Percentiles rank a stretch among this genome's conserved stretches.
phyloP scores from a whole-genome alignment of 2,113 vertebrate genomes.

The Bagarius yarrelli region DNA sequence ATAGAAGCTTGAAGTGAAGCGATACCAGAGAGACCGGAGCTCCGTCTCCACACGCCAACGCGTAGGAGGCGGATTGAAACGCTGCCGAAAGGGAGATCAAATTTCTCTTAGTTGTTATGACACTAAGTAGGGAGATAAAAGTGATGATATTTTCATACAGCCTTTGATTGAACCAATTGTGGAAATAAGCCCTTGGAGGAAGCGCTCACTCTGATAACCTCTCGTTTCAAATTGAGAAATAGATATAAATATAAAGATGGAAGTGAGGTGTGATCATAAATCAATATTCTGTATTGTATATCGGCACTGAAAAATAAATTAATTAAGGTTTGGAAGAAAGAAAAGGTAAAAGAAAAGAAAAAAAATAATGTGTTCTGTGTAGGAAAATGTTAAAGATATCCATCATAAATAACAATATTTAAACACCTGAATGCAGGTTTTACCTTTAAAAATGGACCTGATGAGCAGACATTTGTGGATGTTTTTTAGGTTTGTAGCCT shows the following conservation, averaged over 20 bases:
- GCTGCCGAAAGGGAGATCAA: background rate
- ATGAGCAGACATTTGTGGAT: background rate
- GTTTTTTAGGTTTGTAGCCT: background rate
- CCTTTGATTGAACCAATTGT: slow-evolving; percentile 45
- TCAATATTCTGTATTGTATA: background rate
- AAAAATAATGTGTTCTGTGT: no score
- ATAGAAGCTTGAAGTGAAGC: slow-evolving; percentile 10
- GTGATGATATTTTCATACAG: slow-evolving; percentile 24
- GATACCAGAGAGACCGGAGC: background rate
- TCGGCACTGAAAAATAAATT: background rate
- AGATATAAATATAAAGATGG: slow-evolving; percentile 15
- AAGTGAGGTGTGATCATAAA: slow-evolving; percentile 39
- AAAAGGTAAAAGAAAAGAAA: background rate
- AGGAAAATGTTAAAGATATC: background rate
- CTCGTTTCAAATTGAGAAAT: slow-evolving; percentile 48
- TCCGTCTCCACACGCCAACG: slow-evolving; percentile 12
- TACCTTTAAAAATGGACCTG: background rate
- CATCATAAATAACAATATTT: background rate
- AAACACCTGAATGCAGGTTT: background rate
- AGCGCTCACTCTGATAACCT: slow-evolving; percentile 52
- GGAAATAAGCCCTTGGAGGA: slow-evolving; percentile 69
- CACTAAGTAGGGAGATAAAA: slow-evolving; percentile 8
- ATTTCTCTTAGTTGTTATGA: slow-evolving; percentile 32
- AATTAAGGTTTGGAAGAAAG: background rate
- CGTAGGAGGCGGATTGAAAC: background rate